Evolutionary conservation across 2,113 vertebrate genomes (phyloP), one percentile per base, ranked within the genome.

Genomic region (Gymnocephalus cernua): DNA sequence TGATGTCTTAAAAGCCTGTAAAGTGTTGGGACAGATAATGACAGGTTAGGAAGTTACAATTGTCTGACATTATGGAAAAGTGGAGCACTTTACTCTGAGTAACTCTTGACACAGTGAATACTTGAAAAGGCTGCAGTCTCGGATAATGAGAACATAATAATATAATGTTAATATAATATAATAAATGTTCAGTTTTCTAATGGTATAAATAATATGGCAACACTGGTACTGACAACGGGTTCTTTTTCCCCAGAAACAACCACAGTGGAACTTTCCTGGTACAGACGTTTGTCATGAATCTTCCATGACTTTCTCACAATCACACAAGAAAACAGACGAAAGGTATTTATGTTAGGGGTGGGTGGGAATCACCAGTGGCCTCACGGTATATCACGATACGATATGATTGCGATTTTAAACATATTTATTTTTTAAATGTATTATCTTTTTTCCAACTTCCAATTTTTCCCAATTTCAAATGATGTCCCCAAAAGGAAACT

Each of bases 21-120:
- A 79, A 86, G 53, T 82, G 61, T 48, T 68, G 47, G 47, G n/a
- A 77, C 50, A 64, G 74, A 83, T 87, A 87, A 92, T 86, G 59
- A 81, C 79, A 80, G 79, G 84, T 82, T 84, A 75, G 78, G 50
- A 83, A 80, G 91, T 85, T 59, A 71, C 64, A 81, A 74, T n/a
- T 29, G 61, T 27, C 74, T 80, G 80, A 80, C 82, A 86, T 85
- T 79, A 87, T 65, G 12, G 74, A 85, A 59, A 32, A 51, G 63
- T 62, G 71, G 35, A 77, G 88, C 82, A 85, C 81, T 90, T 89
- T 77, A 35, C 61, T 75, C 53, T 58, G 66, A 88, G 77, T 64
- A 47, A 56, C 76, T 75, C 82, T 87, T 86, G 67, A 89, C 79
- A 74, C 29, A 29, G 23, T 47, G 54, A 80, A 72, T 71, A 63